Base-by-base conservation (phyloP, 2,113 vertebrate genomes). In the Athene noctua region DNA sequence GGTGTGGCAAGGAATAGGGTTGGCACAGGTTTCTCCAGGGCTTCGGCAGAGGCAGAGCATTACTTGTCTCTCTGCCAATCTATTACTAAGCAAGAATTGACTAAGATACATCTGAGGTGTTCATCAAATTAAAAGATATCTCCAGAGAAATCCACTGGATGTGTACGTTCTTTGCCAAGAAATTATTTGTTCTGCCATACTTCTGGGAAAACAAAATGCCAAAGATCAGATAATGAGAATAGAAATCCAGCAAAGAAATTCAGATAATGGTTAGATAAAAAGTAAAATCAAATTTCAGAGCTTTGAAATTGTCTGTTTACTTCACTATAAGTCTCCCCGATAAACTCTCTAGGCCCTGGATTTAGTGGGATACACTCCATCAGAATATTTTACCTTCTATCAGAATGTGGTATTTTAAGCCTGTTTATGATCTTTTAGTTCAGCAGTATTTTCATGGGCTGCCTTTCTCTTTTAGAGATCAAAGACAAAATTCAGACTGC, bases 381-480 rank as follows among this genome's bases (percentile, higher is more conserved):
- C n/a, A 87, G 46, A 85, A 93, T 26, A 26, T 80, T 80, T 84
- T 84, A 84, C 40, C 13, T 52, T 80, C 58, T 71, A 67, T 66
- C 88, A 80, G 19, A 92, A 86, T 15, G 44, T 47, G 57, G 21
- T 80, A 57, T 85, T 94, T 92, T 91, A 91, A 96, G 49, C 36
- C 58, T 82, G 46, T 75, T 92, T 79, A 55, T 42, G 26, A 80
- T 82, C 54, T 68, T 94, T 80, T 62, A 58, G 54, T 73, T 82
- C 58, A 87, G 62, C 36, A 82, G 20, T 47, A 47, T 66, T 97
- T 97, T 92, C 84, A 91, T 38, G 52, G 86, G 20, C 73, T 82
- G 62, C 51, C 70, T 91, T 95, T 95, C 66, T 81, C 54, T 95
- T 85, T 82, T 46, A 59, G 29, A 94, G 70, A 95, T 95, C 91